Base-by-base conservation (phyloP, 2,888 invertebrate genomes). In the Callimorpha dominula region DNA sequence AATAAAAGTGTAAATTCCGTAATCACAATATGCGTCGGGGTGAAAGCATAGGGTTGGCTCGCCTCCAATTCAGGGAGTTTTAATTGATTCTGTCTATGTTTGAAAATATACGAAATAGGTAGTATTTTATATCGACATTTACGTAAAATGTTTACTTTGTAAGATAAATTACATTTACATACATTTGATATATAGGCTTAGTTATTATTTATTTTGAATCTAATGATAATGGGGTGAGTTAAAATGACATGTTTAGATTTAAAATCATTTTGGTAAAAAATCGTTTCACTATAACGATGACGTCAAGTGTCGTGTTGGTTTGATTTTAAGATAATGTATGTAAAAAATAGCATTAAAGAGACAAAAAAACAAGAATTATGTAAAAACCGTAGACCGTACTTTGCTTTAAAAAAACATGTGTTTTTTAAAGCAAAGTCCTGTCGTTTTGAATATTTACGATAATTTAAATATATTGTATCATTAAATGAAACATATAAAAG, bases 61-160 rank as follows among this genome's bases (percentile, higher is more conserved):
- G 60, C 40, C 43, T 78, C 85, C 85, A 85, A 80, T 71, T 75
- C 76, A 75, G 77, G 77, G 80, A 72, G 78, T 82, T 86, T 85
- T 85, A 87, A 88, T 88, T 87, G 87, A 87, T 87, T 86, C 81
- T 63, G 69, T 62, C 69, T 78, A 77, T 84, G 83, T 79, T 86
- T 77, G 79, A 73, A 73, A 76, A 78, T 83, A 79, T 78, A 71
- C 43, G 63, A 76, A 77, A 74, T 78, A 72, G 74, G 70, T 70
- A 68, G 73, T 75, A 77, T 73, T 72, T 69, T 72, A 81, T 72
- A 42, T 54, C 12, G 60, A 74, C 63, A 70, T 73, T 67, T 66
- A 66, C 15, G 62, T 0, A 17, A 69, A 70, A n/a, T 69, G 49
- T 31, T 69, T 50, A 20, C n/a, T 5, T 40, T 43, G 15, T 54